These are phyloP conservation scores for Molossus molossus DNA, from an alignment of 2,797 vertebrate species.

Conservation along the genomic window DNA sequence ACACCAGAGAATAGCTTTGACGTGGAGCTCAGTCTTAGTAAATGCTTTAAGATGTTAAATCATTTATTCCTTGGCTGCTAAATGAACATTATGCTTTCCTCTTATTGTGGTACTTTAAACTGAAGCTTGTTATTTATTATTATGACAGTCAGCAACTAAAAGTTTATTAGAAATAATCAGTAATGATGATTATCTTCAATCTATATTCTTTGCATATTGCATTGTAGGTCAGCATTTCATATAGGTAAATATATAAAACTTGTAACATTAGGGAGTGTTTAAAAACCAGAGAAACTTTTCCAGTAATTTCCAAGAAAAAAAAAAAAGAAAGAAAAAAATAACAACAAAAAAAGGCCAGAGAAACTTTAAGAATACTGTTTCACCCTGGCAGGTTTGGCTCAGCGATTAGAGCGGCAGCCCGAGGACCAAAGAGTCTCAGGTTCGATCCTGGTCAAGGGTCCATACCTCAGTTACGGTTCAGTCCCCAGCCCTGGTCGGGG, in stretches of 20 bases:
- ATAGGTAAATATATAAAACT: conserved; percentile 4
- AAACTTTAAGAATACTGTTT: neutral
- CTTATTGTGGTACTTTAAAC: conserved; percentile 85
- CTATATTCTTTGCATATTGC: neutral
- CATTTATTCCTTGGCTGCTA: conserved; percentile 87
- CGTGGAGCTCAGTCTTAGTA: conserved; percentile 88
- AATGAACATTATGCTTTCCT: conserved; percentile 85
- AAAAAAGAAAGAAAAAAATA: too few species aligned
- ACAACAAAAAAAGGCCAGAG: neutral
- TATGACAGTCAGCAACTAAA: conserved; percentile 43
- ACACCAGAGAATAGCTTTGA: conserved; percentile 89
- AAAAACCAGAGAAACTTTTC: conserved; percentile 17
- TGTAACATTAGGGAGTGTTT: neutral
- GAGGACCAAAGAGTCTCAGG: too few species aligned
- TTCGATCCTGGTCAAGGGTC: too few species aligned
- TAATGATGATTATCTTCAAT: conserved; percentile 35
- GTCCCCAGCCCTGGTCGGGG: too few species aligned
- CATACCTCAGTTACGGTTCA: too few species aligned
- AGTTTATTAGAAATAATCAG: conserved; percentile 54
- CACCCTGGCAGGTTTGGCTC: too few species aligned
- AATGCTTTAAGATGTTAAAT: conserved; percentile 90
- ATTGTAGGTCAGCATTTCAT: neutral
- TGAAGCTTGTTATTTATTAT: conserved; percentile 83
- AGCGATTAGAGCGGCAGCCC: too few species aligned
- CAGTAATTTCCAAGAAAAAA: too few species aligned